Evolutionary conservation across 1,140 invertebrate species (phyloP).

Genomic region (Vanessa atalanta): DNA sequence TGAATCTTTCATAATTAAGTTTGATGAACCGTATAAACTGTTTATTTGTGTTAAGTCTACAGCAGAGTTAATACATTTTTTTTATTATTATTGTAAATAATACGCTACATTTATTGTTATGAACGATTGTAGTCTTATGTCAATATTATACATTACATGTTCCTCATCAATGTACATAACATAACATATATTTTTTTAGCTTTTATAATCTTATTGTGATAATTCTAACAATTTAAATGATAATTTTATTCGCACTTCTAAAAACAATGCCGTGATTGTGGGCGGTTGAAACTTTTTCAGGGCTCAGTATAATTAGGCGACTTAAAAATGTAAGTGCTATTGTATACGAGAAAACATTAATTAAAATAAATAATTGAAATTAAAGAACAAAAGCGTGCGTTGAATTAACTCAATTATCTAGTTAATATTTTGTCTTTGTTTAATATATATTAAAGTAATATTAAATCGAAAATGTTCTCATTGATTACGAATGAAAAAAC

Average conservation of each 20-base stretch:
- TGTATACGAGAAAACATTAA: conserved; percentile 26
- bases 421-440: too few relatives aligned
- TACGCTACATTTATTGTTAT: too few relatives aligned
- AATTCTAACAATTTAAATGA: not conserved
- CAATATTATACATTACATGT: too few relatives aligned
- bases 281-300: conserved; percentile 34
- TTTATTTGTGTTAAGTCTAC: not conserved
- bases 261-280: conserved; percentile 40
- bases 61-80: too few relatives aligned
- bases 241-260: conserved; percentile 13
- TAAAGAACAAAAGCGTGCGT: conserved; percentile 4
- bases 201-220: too few relatives aligned
- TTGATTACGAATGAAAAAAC: too few relatives aligned
- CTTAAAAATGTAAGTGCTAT: conserved; percentile 28
- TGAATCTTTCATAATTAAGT: not conserved
- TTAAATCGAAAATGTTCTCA: too few relatives aligned
- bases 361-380: conserved; percentile 31
- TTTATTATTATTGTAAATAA: too few relatives aligned
- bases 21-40: not conserved
- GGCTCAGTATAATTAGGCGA: conserved; percentile 37
- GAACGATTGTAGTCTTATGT: too few relatives aligned
- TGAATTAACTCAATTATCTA: conserved; percentile 12
- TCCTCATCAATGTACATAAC: too few relatives aligned
- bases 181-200: too few relatives aligned
- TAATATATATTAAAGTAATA: too few relatives aligned